Evolutionary conservation across 2,888 invertebrate species (phyloP), one percentile per base, ranked within the genome.

Genomic region (Amphimallon solstitiale): DNA sequence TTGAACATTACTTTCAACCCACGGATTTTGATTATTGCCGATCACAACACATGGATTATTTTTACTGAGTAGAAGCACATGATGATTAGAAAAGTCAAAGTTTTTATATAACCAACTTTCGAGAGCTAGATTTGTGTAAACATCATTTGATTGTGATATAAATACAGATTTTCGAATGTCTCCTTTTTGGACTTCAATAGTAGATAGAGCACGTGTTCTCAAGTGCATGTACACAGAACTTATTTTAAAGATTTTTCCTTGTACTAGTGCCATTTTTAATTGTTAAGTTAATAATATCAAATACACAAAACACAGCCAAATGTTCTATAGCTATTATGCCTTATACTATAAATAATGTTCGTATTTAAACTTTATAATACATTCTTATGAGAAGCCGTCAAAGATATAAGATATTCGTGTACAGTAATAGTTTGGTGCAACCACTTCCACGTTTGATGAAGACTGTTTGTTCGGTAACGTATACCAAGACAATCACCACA

Each of bases 1-100:
- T 1, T 89, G 86, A 1, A 94, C 84, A 81, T 98, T 93, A 1
- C 94, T 91, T 81, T 99, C 98, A 34, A 90, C 81, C 92, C 97
- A 99, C 0, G 97, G 96, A 83, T 99, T 99, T 82, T 98, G 98
- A 82, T 98, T 95, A 65, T 95, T 89, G 4, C 99, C 99, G 79
- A 98, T 90, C 3, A 99, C 97, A 61, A 99, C 94, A 79, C 95
- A 93, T 0, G 98, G 97, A 72, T 91, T 88, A 81, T 98, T 99
- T 61, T 91, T 88, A 96, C 97, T 98, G 64, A 98, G 84, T 82
- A 98, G 87, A 79, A 98, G 85, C 1, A 97, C 86, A 80, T 95
- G 93, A 78, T 93, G 92, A 67, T 91, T 88, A 3, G 87, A 86
- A 74, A 97, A 93, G 80, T 95, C 90, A 80, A 90, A 90, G 78